phyloP scores from a whole-genome alignment of 2,797 vertebrate species.

The Thripadectes ignobilis region DNA sequence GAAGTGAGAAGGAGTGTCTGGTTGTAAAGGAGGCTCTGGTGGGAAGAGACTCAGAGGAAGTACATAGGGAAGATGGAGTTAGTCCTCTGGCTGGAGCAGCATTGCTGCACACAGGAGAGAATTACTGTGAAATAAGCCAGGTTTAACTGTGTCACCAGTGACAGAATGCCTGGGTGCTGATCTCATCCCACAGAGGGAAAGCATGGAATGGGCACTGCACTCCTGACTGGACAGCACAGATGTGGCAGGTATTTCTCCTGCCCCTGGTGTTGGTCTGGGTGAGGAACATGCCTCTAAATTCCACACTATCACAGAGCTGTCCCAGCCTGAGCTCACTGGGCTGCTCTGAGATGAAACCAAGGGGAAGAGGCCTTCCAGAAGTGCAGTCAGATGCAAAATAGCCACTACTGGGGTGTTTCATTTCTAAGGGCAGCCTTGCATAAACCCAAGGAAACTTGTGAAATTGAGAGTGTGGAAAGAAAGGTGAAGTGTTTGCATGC shows the following conservation, averaged over 20 bases:
- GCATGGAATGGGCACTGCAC: not conserved
- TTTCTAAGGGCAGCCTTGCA: not conserved
- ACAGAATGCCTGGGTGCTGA: not conserved
- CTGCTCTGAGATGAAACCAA: not conserved
- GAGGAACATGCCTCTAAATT: rapidly evolving
- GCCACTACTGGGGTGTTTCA: not conserved
- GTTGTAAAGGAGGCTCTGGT: not conserved
- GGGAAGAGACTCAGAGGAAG: not conserved
- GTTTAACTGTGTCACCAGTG: not conserved
- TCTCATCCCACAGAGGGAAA: not conserved
- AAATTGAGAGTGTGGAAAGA: not conserved
- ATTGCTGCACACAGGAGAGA: not conserved
- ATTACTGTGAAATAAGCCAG: not conserved
- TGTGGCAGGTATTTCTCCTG: not conserved
- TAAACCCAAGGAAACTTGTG: not conserved
- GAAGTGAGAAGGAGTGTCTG: not conserved
- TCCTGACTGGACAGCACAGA: not conserved
- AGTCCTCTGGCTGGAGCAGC: not conserved
- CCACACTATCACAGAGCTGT: not conserved
- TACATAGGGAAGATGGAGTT: not conserved
- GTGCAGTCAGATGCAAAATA: not conserved
- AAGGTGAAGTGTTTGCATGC: not conserved
- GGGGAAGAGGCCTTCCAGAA: not conserved
- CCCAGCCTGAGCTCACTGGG: not conserved
- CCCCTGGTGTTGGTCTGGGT: not conserved